These are phyloP conservation scores for Prietella phreatophila DNA, from an alignment of 2,113 vertebrate genomes.

Conservation along the genomic window DNA sequence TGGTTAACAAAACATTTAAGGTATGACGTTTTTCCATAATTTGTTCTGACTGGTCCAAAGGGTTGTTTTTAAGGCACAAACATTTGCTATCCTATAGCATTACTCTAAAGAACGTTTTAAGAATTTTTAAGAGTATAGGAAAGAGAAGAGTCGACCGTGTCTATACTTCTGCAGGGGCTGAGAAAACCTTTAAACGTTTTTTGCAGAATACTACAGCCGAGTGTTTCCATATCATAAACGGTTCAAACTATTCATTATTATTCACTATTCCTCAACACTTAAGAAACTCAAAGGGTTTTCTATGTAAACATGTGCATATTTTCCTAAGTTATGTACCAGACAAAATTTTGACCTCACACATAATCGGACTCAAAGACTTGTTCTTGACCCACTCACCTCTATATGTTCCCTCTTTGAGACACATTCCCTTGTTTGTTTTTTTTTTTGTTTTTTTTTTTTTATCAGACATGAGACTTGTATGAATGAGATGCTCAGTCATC, in stretches of 20 bases:
- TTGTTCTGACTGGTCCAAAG: not conserved
- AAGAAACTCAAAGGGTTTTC: not conserved
- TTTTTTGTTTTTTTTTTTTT: not conserved
- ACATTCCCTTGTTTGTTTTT: not conserved
- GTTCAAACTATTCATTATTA: not conserved
- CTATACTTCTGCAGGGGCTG: not conserved
- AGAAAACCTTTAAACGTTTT: not conserved
- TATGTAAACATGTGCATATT: not conserved
- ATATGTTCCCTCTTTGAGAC: not conserved
- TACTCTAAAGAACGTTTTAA: not conserved
- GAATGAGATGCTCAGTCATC: constrained; percentile 38
- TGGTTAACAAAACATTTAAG: not conserved
- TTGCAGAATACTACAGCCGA: not conserved
- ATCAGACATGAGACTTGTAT: constrained; percentile 9
- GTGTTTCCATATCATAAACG: not conserved
- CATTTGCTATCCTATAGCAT: not conserved
- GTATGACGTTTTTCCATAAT: not conserved
- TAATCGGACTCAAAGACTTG: constrained; percentile 26
- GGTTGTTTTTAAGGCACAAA: not conserved
- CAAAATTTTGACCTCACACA: not conserved
- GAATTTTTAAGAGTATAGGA: not conserved
- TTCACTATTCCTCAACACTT: not conserved
- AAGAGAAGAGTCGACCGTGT: not conserved
- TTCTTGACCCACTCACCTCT: constrained; percentile 30
- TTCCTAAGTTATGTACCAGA: not conserved